Base-by-base conservation (phyloP, 2,888 invertebrate genomes). In the Apomyelois bistriatella region DNA sequence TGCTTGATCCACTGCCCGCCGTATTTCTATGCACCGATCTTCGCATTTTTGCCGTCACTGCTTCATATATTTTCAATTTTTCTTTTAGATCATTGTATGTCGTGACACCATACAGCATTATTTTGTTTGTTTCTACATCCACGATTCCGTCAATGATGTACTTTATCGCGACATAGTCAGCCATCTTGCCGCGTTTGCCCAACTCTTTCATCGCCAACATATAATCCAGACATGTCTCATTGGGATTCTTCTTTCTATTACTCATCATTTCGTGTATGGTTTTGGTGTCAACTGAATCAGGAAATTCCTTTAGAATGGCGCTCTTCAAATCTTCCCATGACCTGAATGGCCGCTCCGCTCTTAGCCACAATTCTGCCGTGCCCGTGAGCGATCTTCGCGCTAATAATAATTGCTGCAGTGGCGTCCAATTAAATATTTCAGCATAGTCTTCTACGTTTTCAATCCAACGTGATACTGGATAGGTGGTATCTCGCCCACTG, bases 121-220 rank as follows among this genome's bases (percentile, higher is more conserved):
- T 38, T 53, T 67, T 67, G 12, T 65, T 66, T 0, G 17, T 48
- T 16, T 64, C 59, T 0, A 15, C 3, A 35, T 61, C 61, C 0
- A 10, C 3, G 0, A 68, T 67, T 1, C 66, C 65, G 0, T 68
- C 65, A 0, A 68, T 52, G 0, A 67, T 65, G 22, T 68, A 70
- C 41, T 63, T 51, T 5, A 62, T 64, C 0, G 64, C 60, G 0
- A 67, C 62, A 38, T 64, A 65, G 32, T 66, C 65, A 0, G 64
- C 52, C 8, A 68, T 48, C 30, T 62, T 65, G 0, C 55, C 65
- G 0, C 62, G 46, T 35, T 56, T 61, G 0, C 61, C 64, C 4
- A 64, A 17, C 15, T 60, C 61, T 28, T 59, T 62, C 64, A 65
- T 69, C 0, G 43, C 28, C 0, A 65, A 48, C 53, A 66, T 56